phyloP scores from a whole-genome alignment of 2,888 invertebrate genomes.

The Boloria selene region DNA sequence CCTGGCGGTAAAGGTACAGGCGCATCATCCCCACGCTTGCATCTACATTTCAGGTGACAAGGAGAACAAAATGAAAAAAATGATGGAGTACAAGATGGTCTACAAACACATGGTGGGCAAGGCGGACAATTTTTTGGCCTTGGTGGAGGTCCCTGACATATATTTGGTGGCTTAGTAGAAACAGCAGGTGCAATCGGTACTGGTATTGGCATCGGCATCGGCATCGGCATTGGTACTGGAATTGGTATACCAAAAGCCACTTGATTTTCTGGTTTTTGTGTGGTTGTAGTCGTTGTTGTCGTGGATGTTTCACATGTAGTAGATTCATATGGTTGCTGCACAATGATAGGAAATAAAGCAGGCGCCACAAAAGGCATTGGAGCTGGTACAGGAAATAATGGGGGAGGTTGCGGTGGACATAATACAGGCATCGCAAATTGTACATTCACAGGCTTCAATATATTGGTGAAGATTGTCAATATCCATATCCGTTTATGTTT shows the following conservation, averaged over 20 bases:
- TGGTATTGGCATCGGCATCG: background rate
- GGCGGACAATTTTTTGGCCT: constrained; percentile 55
- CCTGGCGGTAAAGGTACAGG: constrained; percentile 29
- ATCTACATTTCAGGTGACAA: constrained; percentile 61
- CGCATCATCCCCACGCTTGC: constrained; percentile 26
- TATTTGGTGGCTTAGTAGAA: constrained; percentile 40
- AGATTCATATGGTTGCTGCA: constrained; percentile 8
- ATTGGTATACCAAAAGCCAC: constrained; percentile 44
- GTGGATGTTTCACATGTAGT: background rate
- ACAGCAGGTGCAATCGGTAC: no score
- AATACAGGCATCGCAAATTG: constrained; percentile 38
- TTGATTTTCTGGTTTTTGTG: constrained; percentile 29
- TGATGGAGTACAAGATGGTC: constrained; percentile 65
- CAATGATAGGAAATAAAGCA: constrained; percentile 19
- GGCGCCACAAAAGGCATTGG: constrained; percentile 23
- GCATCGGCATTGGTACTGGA: constrained; percentile 16
- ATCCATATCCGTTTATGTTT: constrained; percentile 41
- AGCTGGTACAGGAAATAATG: constrained; percentile 37
- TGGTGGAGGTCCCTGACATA: constrained; percentile 42
- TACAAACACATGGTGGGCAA: constrained; percentile 67
- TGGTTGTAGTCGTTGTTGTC: constrained; percentile 36
- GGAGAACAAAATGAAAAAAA: constrained; percentile 69
- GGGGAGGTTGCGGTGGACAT: constrained; percentile 33
- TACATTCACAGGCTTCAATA: constrained; percentile 25
- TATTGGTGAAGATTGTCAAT: constrained; percentile 33